phyloP scores from a whole-genome alignment of 53 echinoderm and acorn worm species.

The Henricia sp. region DNA sequence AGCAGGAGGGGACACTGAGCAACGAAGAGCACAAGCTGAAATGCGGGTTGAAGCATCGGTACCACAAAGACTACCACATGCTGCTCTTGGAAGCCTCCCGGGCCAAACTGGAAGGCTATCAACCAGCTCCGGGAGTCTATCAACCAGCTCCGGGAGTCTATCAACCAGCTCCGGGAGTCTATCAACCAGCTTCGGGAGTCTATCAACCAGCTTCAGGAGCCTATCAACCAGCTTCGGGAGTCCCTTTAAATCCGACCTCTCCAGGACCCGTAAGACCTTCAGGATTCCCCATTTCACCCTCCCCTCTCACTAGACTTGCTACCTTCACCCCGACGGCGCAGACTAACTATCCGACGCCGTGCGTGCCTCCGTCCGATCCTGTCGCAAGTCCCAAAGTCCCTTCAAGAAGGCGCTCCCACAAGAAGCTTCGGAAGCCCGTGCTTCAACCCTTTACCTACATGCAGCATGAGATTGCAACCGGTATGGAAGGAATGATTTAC shows the following conservation, averaged over 20 bases:
- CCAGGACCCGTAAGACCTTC: slow-evolving; percentile 27
- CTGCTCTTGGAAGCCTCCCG: slow-evolving; percentile 78
- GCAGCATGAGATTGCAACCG: slow-evolving; percentile 85
- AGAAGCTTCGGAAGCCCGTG: slow-evolving; percentile 54
- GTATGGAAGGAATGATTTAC: slow-evolving; percentile 63
- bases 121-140: slow-evolving; percentile 24
- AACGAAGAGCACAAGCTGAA: slow-evolving; percentile 53
- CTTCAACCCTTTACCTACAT: slow-evolving; percentile 89
- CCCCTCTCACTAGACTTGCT: slow-evolving; percentile 23
- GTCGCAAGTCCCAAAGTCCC: slow-evolving; percentile 29
- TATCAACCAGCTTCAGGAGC: slow-evolving; percentile 72
- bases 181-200: slow-evolving; percentile 67
- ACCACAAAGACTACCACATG: slow-evolving; percentile 84
- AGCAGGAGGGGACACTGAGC: slow-evolving; percentile 44
- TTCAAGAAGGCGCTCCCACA: slow-evolving; percentile 30
- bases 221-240: slow-evolving; percentile 40
- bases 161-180: slow-evolving; percentile 68
- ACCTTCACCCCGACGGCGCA: slow-evolving; percentile 18
- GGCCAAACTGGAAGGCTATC: slow-evolving; percentile 73
- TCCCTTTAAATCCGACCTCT: not conserved
- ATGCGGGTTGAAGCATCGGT: slow-evolving; percentile 56
- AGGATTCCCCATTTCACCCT: slow-evolving; percentile 33
- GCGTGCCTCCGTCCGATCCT: slow-evolving; percentile 23
- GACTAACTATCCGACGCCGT: slow-evolving; percentile 23
- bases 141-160: slow-evolving; percentile 60